Conservation (phyloP, 2,113 vertebrate genomes). For the Entosphenus tridentatus region DNA sequence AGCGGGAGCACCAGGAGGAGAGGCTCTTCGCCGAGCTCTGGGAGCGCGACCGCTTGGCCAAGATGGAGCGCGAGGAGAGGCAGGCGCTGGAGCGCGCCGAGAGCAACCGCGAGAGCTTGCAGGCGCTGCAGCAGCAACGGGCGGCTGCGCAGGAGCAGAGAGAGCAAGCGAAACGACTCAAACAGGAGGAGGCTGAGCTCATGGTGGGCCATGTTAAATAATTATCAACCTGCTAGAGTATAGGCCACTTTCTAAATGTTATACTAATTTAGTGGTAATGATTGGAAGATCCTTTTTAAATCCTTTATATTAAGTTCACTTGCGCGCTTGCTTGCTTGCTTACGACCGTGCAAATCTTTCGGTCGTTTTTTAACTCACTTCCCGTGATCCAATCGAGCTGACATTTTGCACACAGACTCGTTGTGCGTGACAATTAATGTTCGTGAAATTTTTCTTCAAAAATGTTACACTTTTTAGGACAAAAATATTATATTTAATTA, state of each 20-base stretch:
- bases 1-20: constrained; percentile 26
- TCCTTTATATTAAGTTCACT: too few species aligned
- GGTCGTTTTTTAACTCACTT: too few species aligned
- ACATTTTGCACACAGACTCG: too few species aligned
- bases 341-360: too few species aligned
- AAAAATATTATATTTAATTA: too few species aligned
- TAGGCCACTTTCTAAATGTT: neutral
- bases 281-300: neutral
- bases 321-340: too few species aligned
- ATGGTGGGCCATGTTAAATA: constrained; percentile 11
- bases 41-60: constrained; percentile 34
- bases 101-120: constrained; percentile 14
- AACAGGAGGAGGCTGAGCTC: constrained; percentile 31
- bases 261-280: neutral
- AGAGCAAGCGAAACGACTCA: constrained; percentile 16
- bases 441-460: too few species aligned
- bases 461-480: too few species aligned
- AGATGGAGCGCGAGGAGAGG: constrained; percentile 21
- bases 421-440: too few species aligned
- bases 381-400: too few species aligned
- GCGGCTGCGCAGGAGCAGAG: constrained; percentile 16
- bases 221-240: neutral
- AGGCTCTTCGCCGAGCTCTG: constrained; percentile 29
- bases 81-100: constrained; percentile 12
- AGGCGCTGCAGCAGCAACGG: constrained; percentile 20